Base-by-base conservation (phyloP, 2,113 vertebrate genomes). In the Odontesthes bonariensis region DNA sequence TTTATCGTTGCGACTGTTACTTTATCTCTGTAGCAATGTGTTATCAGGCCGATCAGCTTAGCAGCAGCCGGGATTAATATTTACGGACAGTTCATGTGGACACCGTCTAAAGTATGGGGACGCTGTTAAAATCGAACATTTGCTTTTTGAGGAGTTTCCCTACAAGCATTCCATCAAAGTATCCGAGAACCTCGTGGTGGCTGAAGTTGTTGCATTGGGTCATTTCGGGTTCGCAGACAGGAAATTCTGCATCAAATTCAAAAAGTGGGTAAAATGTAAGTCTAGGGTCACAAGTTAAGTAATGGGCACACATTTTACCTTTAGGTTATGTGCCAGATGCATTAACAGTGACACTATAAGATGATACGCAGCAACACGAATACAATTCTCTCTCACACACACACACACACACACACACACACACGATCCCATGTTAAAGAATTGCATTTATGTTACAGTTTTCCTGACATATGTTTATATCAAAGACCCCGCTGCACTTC, bases 371-470 rank as follows among this genome's bases (percentile, higher is more conserved):
- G 57, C 35, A 61, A 56, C 40, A 13, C 55, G 46, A 46, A 32
- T 72, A 78, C 32, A 81, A 76, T 8, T 77, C 8, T 68, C 79
- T n/a, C n/a, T n/a, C n/a, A 47, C 69, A 68, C 58, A 70, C 64
- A 32, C 3, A 58, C 19, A 70, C 62, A 19, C 33, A n/a, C n/a
- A 47, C 69, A 68, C 58, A 70, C 64, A 32, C 3, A 58, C 19
- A 70, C 62, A 19, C 33, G 66, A 74, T 49, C 58, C 27, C 27
- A 27, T 60, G 42, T 64, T 23, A 8, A 66, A 49, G 6, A 42
- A 11, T 47, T 52, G 8, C 20, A 12, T 27, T 2, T 27, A 27
- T 27, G 3, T 27, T 38, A 38, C 2, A 38, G 9, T 12, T 38
- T 23, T 56, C 44, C 17, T 23, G 2, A 49, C 33, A 35, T 6